These are phyloP conservation scores for Scleropages formosus DNA, from an alignment of 2,797 vertebrate species.

Conservation along the genomic window DNA sequence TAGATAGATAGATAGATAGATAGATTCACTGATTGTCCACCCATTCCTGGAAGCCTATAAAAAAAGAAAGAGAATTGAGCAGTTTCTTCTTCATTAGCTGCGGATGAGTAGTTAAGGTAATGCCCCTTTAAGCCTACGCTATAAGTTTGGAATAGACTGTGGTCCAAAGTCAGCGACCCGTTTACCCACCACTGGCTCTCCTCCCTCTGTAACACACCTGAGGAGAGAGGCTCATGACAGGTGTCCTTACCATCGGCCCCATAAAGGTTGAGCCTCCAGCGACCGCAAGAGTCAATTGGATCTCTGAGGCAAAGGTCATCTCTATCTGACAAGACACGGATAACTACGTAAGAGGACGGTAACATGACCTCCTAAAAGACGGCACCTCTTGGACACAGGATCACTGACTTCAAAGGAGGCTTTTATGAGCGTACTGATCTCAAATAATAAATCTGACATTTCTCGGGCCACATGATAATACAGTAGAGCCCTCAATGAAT, in stretches of 20 bases:
- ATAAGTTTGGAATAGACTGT: too few species aligned
- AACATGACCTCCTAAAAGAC: neutral
- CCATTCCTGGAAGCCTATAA: too few species aligned
- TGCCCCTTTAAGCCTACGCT: too few species aligned
- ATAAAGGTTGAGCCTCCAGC: conserved; percentile 9
- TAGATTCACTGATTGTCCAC: too few species aligned
- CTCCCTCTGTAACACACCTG: too few species aligned
- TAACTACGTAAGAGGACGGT: neutral
- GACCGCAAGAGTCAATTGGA: neutral
- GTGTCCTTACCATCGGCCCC: neutral
- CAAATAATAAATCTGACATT: conserved; percentile 12
- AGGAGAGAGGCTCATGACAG: too few species aligned
- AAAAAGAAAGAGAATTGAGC: too few species aligned
- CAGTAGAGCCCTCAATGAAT: neutral
- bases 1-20: too few species aligned
- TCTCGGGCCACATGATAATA: neutral
- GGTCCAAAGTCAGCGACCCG: too few species aligned
- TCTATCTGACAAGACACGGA: neutral
- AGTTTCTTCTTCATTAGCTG: too few species aligned
- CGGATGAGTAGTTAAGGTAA: too few species aligned
- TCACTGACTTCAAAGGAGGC: neutral
- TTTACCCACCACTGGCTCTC: too few species aligned
- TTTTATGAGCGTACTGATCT: conserved; percentile 2
- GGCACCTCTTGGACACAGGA: neutral
- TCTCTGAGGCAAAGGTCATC: conserved; percentile 1